Evolutionary conservation across 2,888 invertebrate genomes (phyloP), one percentile per base, ranked within the genome.

Genomic region (Tupiocoris notatus): DNA sequence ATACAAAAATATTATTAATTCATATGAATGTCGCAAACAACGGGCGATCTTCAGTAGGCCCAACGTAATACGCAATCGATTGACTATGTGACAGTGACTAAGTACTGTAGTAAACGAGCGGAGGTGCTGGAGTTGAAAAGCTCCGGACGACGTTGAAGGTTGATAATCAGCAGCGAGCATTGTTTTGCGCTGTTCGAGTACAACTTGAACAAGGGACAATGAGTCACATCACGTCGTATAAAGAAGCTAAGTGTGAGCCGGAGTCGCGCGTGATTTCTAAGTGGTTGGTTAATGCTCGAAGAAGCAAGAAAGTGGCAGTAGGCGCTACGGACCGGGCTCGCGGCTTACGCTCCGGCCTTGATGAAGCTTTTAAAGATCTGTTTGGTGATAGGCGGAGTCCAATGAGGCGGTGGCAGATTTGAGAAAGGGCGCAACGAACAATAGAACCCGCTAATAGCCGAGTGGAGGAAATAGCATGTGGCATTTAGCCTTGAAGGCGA

Each of bases 331-430:
- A n/a, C n/a, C n/a, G n/a, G n/a, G n/a, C n/a, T n/a, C n/a, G n/a
- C n/a, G n/a, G n/a, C n/a, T n/a, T n/a, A n/a, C 39, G 39, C 39
- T 3, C 58, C 59, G 59, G 25, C 18, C 70, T 59, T 70, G 70
- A 75, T 62, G 62, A 63, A 73, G 73, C 73, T 73, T 70, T 70
- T 70, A 70, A 67, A 70, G 73, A 73, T 54, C 64, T 73, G 73
- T 73, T 73, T 63, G 73, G 63, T 63, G 64, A 73, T 23, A 73
- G 70, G 57, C 39, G 39, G 73, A 63, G 62, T 62, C 62, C 63
- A 63, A 73, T 63, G 64, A 73, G 73, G 73, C 54, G 56, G 70
- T 59, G 56, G 70, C 58, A 59, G 70, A 70, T 70, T 70, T 59
- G 70, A 70, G 58, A 58, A 70, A 59, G 70, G 64, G 56, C 24